Percentiles rank a stretch among this genome's conserved stretches.
Conservation (phyloP, 2,113 vertebrate species). For the Riparia riparia region DNA sequence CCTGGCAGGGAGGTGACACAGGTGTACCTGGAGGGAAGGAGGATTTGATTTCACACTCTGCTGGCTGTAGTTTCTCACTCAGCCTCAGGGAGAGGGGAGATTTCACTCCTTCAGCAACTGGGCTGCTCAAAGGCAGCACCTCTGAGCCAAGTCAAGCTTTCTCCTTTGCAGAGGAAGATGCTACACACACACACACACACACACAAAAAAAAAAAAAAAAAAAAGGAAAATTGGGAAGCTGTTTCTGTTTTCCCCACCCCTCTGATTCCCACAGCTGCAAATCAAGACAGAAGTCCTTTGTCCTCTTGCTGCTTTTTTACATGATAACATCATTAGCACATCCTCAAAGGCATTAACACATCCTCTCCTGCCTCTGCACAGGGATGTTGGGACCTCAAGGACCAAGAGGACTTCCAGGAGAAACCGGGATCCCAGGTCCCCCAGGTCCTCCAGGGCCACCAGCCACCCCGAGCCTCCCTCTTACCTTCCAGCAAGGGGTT, state of each 20-base stretch:
- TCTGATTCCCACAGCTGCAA: background rate
- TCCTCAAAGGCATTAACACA: background rate
- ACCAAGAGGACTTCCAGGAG: constrained; percentile 84
- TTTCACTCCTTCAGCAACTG: background rate
- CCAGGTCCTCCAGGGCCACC: constrained; percentile 86
- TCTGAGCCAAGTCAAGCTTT: background rate
- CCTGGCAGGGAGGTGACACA: background rate
- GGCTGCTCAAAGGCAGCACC: background rate
- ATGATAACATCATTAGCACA: background rate
- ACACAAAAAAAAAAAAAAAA: background rate
- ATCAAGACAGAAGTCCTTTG: background rate
- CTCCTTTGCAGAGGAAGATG: background rate
- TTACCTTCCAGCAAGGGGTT: constrained; percentile 79
- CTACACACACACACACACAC: background rate
- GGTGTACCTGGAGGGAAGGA: background rate
- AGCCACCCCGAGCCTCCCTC: constrained; percentile 69
- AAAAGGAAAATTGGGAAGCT: background rate
- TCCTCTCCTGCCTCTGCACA: constrained; percentile 30
- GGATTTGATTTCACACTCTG: background rate
- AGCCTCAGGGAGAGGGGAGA: background rate
- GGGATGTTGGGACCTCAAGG: constrained; percentile 81
- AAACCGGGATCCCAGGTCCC: constrained; percentile 81
- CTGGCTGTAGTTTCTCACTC: background rate
- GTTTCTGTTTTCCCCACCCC: background rate
- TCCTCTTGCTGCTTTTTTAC: background rate